Conservation (phyloP, 2,888 invertebrate genomes). For the Anorthoa munda region DNA sequence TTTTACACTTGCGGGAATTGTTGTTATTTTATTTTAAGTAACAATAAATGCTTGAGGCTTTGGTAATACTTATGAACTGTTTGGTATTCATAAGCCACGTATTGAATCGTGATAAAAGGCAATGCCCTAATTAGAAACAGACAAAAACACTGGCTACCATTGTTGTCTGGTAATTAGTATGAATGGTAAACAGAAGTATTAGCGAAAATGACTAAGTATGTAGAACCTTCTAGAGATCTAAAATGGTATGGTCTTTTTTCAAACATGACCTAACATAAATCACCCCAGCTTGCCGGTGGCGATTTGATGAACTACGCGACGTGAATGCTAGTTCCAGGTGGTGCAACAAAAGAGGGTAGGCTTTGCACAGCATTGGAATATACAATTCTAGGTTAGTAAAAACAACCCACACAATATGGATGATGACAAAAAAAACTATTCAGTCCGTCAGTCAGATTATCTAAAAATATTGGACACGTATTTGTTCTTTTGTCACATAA, state of each 20-base stretch:
- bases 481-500: too few species aligned
- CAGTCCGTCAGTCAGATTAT: too few species aligned
- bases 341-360: background rate
- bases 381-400: background rate
- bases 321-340: background rate
- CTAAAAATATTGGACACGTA: too few species aligned
- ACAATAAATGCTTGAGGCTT: background rate
- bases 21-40: background rate
- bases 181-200: constrained; percentile 26
- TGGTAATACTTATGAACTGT: constrained; percentile 29
- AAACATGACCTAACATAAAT: background rate
- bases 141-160: constrained; percentile 50
- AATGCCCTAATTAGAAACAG: constrained; percentile 69
- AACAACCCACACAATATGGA: too few species aligned
- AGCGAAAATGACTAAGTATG: constrained; percentile 11
- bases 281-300: too few species aligned
- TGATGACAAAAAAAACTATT: too few species aligned
- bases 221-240: background rate
- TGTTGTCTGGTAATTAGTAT: constrained; percentile 60
- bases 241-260: background rate
- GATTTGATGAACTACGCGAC: too few species aligned
- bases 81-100: constrained; percentile 52
- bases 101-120: constrained; percentile 65
- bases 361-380: background rate
- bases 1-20: background rate